Evolutionary conservation across 2,113 vertebrate genomes (phyloP), one percentile per base, ranked within the genome.

Genomic region (Hiodon tergisus): DNA sequence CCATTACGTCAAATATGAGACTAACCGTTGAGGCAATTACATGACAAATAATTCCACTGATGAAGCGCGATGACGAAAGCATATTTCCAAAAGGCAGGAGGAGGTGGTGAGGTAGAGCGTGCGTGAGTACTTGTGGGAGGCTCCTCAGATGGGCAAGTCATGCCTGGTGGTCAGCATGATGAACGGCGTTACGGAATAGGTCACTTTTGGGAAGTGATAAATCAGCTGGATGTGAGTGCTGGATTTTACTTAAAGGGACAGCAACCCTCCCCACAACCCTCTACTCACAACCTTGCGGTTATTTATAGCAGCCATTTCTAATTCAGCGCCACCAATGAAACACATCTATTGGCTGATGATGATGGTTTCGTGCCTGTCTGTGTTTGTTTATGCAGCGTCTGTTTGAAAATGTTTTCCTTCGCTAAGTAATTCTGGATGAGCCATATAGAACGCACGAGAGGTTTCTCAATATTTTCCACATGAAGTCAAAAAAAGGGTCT

Each of bases 401-500:
- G 48, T 86, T 85, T 83, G 78, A 76, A 85, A 81, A 71, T 48
- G 70, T 67, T 70, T 79, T 76, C 80, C 62, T 59, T 69, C 10
- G 65, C n/a, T 11, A 9, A 79, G 77, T 80, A 76, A 72, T 73
- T 46, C 48, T 75, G 76, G 73, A 80, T 63, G 72, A 1, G 52
- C 77, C 67, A 75, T 57, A 9, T 31, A 60, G 76, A 68, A 67
- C 46, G 52, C 77, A 76, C 76, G 1, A 8, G 62, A 70, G 72
- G 76, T 82, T 80, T 81, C 63, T 69, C 80, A 84, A 80, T 85
- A 67, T 82, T 87, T 85, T 66, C 79, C 83, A 79, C 70, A 82
- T 73, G 50, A 73, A 79, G 78, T 69, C 69, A 62, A 79, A 73
- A 10, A 31, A 47, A 83, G 59, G 70, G 77, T 78, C 78, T 79